phyloP scores from a whole-genome alignment of 2,888 invertebrate species.

The Leucozona laternaria region DNA sequence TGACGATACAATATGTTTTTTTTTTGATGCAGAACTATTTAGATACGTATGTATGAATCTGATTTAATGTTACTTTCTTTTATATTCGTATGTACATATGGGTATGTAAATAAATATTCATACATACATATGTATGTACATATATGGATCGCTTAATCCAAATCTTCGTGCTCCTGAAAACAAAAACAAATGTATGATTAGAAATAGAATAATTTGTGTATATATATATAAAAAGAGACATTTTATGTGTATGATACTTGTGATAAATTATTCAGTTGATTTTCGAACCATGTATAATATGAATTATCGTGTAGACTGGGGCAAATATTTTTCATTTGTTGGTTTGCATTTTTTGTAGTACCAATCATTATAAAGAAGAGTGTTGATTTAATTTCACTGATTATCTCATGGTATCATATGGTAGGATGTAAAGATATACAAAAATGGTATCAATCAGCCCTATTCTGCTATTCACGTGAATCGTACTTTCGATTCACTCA shows the following conservation, averaged over 20 bases:
- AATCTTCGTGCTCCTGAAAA: neutral
- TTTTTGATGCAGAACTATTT: conserved; percentile 21
- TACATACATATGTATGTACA: too few relatives aligned
- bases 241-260: neutral
- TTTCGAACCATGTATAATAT: neutral
- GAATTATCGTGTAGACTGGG: too few relatives aligned
- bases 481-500: too few relatives aligned
- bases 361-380: too few relatives aligned
- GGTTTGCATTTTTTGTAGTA: too few relatives aligned
- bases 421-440: too few relatives aligned
- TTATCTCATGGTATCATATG: too few relatives aligned
- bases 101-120: too few relatives aligned
- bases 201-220: neutral
- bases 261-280: neutral
- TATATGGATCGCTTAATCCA: neutral
- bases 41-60: neutral
- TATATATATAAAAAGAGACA: neutral
- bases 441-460: too few relatives aligned
- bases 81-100: neutral
- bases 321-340: too few relatives aligned
- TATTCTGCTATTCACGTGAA: too few relatives aligned
- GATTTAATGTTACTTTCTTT: neutral
- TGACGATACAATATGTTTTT: conserved; percentile 27
- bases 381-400: too few relatives aligned
- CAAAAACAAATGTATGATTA: neutral